Conservation (phyloP, 2,797 vertebrate species). For the Acipenser transmontanus region DNA sequence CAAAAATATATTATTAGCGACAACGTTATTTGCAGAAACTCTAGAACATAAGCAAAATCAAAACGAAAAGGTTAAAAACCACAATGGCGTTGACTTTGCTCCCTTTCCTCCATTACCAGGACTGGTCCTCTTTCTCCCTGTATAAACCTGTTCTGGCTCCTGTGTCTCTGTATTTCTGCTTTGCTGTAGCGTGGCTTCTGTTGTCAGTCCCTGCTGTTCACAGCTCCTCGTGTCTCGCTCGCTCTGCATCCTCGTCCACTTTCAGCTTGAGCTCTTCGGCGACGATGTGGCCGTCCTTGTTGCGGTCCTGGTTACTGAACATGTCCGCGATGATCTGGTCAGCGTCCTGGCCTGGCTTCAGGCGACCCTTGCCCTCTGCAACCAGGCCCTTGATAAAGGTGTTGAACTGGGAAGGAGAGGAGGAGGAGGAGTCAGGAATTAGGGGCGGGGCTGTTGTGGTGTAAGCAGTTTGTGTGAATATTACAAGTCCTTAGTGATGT, state of each 20-base stretch:
- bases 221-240: conserved; percentile 73
- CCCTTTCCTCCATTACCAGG: too few species aligned
- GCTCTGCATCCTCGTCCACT: conserved; percentile 58
- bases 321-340: conserved; percentile 74
- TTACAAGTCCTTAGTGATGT: too few species aligned
- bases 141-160: too few species aligned
- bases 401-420: conserved; percentile 65
- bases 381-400: conserved; percentile 79
- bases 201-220: conserved; percentile 37
- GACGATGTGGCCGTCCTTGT: conserved; percentile 77
- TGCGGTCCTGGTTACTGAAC: conserved; percentile 85
- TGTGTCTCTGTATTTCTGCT: background rate
- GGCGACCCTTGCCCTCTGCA: conserved; percentile 75
- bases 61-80: too few species aligned
- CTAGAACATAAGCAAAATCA: too few species aligned
- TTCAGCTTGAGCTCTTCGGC: conserved; percentile 69
- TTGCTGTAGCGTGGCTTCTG: background rate
- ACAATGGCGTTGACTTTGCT: too few species aligned
- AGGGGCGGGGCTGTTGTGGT: too few species aligned
- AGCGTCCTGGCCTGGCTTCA: conserved; percentile 71
- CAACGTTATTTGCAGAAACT: too few species aligned
- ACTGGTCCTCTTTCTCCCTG: too few species aligned
- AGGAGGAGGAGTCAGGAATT: background rate
- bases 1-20: too few species aligned
- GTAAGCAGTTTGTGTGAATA: too few species aligned